phyloP scores from a whole-genome alignment of 2,113 vertebrate genomes.

The Mus musculus region GRCm39 chr13:59186001-59186500 shows the following conservation, averaged over 20 bases:
- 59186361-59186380: neutral
- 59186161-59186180: neutral
- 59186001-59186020: neutral
- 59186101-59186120: neutral
- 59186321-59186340: neutral
- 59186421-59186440: too few relatives aligned
- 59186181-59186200: neutral
- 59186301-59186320: neutral
- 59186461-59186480: neutral
- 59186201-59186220: neutral
- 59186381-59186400: neutral
- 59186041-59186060: neutral
- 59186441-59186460: neutral
- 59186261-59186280: rapidly evolving
- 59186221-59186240: neutral
- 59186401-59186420: rapidly evolving
- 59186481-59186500: neutral
- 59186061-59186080: neutral
- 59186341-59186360: neutral
- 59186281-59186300: rapidly evolving
- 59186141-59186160: neutral
- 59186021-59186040: neutral
- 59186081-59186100: neutral
- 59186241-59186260: neutral
- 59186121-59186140: neutral